A percentile compares a stretch with the other conserved stretches of the same genome.
These are phyloP conservation scores for Tautogolabrus adspersus DNA, from an alignment of 2,113 vertebrate species.

Conservation along the genomic window DNA sequence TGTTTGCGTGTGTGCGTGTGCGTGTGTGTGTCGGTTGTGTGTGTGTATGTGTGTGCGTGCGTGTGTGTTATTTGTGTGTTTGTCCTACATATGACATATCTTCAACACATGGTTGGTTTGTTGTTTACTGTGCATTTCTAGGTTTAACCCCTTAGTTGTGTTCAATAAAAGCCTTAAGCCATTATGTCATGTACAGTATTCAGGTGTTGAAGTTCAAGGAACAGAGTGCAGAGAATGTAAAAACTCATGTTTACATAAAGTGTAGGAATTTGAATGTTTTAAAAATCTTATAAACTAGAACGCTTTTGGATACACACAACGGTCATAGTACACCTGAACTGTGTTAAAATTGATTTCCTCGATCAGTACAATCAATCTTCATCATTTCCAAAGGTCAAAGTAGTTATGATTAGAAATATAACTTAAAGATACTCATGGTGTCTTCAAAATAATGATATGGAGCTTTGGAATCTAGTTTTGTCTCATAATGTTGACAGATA, in stretches of 20 bases:
- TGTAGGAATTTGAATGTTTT: not conserved
- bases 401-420: no score
- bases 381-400: conserved; percentile 27
- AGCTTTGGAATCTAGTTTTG: not conserved
- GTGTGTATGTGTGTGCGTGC: not conserved
- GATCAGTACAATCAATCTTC: conserved; percentile 31
- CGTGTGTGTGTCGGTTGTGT: no score
- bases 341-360: conserved; percentile 20
- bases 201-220: not conserved
- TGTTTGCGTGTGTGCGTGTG: not conserved
- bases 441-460: conserved; percentile 11
- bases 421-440: conserved; percentile 8
- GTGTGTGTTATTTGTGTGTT: not conserved
- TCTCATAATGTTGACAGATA: not conserved
- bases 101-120: conserved; percentile 1
- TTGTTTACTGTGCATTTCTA: not conserved
- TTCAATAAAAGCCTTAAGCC: not conserved
- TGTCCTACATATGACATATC: not conserved
- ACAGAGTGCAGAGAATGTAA: not conserved
- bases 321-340: conserved; percentile 4
- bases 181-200: not conserved
- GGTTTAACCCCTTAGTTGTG: not conserved
- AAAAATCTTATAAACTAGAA: not conserved
- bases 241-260: not conserved
- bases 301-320: not conserved